Conservation (phyloP, 2,888 invertebrate species). For the Mechanitis messenoides region DNA sequence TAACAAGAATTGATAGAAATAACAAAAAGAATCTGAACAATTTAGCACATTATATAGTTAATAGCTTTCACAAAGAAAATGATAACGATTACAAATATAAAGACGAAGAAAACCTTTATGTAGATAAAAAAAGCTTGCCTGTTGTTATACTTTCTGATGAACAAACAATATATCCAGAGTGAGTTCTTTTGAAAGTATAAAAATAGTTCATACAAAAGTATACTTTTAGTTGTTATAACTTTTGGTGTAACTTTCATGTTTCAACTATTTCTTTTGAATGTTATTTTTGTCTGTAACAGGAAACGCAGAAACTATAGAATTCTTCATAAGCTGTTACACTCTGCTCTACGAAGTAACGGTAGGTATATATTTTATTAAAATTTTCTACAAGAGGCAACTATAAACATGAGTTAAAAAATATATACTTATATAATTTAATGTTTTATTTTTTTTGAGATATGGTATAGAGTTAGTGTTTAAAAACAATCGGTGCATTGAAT, state of each 20-base stretch:
- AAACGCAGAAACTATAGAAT: conserved; percentile 9
- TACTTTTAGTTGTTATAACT: too few species aligned
- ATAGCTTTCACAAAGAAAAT: conserved; percentile 8
- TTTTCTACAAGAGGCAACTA: neutral
- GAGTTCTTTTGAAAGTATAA: conserved; percentile 7
- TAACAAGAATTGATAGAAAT: conserved; percentile 1
- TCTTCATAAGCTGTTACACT: conserved; percentile 14
- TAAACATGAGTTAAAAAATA: too few species aligned
- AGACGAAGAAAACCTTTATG: conserved; percentile 10
- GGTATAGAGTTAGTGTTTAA: too few species aligned
- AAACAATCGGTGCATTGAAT: too few species aligned
- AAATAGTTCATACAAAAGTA: neutral
- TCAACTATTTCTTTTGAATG: too few species aligned
- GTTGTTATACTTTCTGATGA: conserved; percentile 12
- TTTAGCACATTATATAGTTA: conserved; percentile 11
- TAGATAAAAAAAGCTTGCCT: conserved; percentile 22
- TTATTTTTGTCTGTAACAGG: conserved; percentile 5
- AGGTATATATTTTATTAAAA: neutral
- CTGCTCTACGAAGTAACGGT: conserved; percentile 15
- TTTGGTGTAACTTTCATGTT: too few species aligned
- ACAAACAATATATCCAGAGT: conserved; percentile 4
- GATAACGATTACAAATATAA: conserved; percentile 2
- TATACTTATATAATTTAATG: too few species aligned
- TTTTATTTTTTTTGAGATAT: too few species aligned
- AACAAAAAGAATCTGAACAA: conserved; percentile 11